Evolutionary conservation across 2,797 vertebrate species (phyloP).

Genomic region (Pseudochaenichthys georgianus): DNA sequence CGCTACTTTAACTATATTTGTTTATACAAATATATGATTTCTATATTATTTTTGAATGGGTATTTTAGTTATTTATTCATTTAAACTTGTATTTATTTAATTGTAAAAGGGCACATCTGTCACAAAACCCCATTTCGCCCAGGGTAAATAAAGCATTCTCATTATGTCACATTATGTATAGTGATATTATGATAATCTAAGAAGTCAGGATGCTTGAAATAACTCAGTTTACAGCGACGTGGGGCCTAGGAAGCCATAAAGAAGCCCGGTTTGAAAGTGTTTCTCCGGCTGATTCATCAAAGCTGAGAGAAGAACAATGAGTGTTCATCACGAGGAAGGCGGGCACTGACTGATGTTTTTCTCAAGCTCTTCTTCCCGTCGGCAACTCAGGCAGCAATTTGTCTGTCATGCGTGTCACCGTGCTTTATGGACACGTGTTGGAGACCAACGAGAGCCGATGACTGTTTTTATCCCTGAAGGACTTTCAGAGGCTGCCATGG

Average conservation of each 20-base stretch:
- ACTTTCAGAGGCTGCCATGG: constrained; percentile 48
- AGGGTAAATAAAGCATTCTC: no score
- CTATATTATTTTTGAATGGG: no score
- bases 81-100: no score
- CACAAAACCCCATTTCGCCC: no score
- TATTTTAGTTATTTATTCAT: no score
- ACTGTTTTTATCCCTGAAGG: constrained; percentile 63
- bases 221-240: constrained; percentile 40
- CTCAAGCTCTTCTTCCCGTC: constrained; percentile 58
- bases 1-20: no score
- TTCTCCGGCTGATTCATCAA: constrained; percentile 60
- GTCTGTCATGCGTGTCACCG: constrained; percentile 68
- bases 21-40: no score
- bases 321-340: constrained; percentile 60
- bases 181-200: constrained; percentile 50
- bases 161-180: constrained; percentile 38
- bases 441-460: constrained; percentile 55
- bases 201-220: constrained; percentile 35
- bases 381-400: constrained; percentile 71
- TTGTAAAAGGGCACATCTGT: no score
- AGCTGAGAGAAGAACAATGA: constrained; percentile 52
- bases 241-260: constrained; percentile 45
- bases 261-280: constrained; percentile 57
- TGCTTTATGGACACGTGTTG: constrained; percentile 67
- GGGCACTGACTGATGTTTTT: constrained; percentile 69